A percentile compares a stretch with the other conserved stretches of the same genome.
Evolutionary conservation across 2,113 vertebrate genomes (phyloP).

Genomic region (Pica pica): DNA sequence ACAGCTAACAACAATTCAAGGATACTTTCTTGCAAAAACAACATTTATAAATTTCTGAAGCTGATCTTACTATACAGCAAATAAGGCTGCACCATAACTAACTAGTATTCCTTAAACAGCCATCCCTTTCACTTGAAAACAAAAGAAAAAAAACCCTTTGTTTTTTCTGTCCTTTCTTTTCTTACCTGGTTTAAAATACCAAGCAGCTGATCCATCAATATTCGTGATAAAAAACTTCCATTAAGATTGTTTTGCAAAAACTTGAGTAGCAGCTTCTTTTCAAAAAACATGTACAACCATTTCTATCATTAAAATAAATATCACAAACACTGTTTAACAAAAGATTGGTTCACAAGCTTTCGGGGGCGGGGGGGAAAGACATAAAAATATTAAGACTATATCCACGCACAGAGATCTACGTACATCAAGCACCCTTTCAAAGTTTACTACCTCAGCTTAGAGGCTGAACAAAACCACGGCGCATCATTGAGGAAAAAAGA

Average conservation of each 20-base stretch:
- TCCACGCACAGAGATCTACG: background rate
- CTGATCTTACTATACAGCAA: background rate
- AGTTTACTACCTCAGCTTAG: background rate
- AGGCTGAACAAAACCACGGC: background rate
- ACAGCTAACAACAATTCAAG: background rate
- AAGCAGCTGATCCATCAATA: background rate
- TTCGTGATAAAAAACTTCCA: background rate
- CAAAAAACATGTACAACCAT: background rate
- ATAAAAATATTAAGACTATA: background rate
- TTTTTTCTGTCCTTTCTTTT: background rate
- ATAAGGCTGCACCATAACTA: background rate
- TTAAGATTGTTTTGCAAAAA: background rate
- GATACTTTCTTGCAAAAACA: background rate
- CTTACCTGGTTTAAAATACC: background rate
- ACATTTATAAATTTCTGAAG: background rate
- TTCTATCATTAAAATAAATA: background rate
- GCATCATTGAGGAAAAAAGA: background rate
- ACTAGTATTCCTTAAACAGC: background rate
- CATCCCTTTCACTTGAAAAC: background rate
- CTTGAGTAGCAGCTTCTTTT: background rate
- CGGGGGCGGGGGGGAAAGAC: too few species aligned
- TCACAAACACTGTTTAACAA: background rate
- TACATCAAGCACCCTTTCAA: background rate
- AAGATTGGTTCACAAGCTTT: background rate
- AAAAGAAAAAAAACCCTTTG: background rate